phyloP scores from a whole-genome alignment of 2,888 invertebrate species.

The Lasioglossum leucozonium region DNA sequence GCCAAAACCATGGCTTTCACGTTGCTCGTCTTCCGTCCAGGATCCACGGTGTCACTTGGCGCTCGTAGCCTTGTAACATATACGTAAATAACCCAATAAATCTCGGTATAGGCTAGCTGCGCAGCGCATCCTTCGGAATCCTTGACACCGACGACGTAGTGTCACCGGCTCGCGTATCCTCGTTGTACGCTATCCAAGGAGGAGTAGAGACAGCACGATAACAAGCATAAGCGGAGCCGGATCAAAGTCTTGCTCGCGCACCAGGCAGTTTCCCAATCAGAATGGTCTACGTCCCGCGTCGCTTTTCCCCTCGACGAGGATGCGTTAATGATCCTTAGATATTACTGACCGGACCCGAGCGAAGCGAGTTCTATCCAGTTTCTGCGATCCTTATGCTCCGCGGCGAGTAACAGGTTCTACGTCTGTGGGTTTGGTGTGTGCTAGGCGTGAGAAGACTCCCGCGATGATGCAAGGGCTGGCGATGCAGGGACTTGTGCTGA shows the following conservation, averaged over 20 bases:
- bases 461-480: not conserved
- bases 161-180: conserved; percentile 63
- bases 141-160: conserved; percentile 78
- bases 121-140: conserved; percentile 77
- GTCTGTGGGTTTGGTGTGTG: not conserved
- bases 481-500: too few relatives aligned
- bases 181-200: conserved; percentile 14
- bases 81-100: conserved; percentile 83
- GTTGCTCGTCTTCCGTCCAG: conserved; percentile 44
- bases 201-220: conserved; percentile 33
- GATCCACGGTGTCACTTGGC: conserved; percentile 66
- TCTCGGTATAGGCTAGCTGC: conserved; percentile 74
- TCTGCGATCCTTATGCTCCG: not conserved
- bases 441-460: conserved; percentile 3
- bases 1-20: not conserved
- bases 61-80: conserved; percentile 81
- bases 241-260: conserved; percentile 52
- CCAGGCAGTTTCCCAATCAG: conserved; percentile 66
- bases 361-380: conserved; percentile 12
- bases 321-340: conserved; percentile 63
- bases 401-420: not conserved
- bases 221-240: conserved; percentile 59
- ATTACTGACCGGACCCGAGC: conserved; percentile 57
- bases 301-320: conserved; percentile 36
- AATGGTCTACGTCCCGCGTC: conserved; percentile 45